Percentiles rank a stretch among this genome's conserved stretches.
phyloP scores from a whole-genome alignment of 2,113 vertebrate genomes.

The Cryptoleucopteryx plumbea region DNA sequence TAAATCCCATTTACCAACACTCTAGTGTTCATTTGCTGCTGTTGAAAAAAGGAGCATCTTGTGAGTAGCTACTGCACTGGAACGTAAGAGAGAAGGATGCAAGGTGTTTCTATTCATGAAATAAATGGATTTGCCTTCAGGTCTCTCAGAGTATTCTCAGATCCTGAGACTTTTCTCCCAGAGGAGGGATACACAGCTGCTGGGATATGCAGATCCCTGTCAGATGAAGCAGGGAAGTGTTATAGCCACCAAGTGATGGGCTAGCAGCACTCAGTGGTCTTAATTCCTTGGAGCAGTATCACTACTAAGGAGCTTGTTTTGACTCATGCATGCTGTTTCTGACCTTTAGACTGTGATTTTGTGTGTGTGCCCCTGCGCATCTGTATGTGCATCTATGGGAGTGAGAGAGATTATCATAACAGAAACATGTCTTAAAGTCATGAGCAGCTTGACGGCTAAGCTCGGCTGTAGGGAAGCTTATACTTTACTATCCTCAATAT shows the following conservation, averaged over 20 bases:
- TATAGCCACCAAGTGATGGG: background rate
- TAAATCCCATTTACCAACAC: background rate
- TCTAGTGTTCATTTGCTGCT: background rate
- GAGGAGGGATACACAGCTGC: background rate
- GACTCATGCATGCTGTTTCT: background rate
- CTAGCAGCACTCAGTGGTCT: background rate
- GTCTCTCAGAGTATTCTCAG: background rate
- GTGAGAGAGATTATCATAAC: background rate
- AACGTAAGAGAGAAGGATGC: background rate
- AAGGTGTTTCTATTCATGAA: background rate
- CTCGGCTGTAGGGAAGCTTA: background rate
- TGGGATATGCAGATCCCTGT: background rate
- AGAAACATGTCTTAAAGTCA: background rate
- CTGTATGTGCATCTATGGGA: background rate
- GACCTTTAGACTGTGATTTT: background rate
- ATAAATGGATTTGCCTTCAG: background rate
- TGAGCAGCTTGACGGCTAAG: background rate
- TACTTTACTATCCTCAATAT: conserved; percentile 1
- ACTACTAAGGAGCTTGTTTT: background rate
- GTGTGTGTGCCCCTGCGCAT: rapidly evolving
- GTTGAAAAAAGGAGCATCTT: background rate
- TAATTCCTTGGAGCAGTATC: background rate
- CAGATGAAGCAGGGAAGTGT: background rate
- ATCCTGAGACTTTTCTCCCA: background rate
- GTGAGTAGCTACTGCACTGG: background rate